phyloP scores from a whole-genome alignment of 2,888 invertebrate species.

The Peribatodes rhomboidaria region DNA sequence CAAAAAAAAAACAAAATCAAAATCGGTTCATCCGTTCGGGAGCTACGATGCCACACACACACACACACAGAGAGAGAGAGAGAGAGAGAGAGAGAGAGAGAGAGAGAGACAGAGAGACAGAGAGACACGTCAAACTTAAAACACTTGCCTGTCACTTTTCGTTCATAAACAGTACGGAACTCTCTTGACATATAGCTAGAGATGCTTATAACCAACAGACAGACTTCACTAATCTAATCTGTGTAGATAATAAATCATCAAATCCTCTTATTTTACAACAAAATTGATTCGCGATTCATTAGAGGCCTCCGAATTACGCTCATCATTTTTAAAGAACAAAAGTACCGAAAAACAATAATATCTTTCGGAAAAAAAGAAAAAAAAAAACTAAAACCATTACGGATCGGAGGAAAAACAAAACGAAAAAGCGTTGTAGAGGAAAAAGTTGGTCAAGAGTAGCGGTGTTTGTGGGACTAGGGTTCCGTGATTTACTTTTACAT shows the following conservation, averaged over 20 bases:
- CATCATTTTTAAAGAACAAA: slow-evolving; percentile 45
- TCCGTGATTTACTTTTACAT: slow-evolving; percentile 19
- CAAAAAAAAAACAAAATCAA: too few species aligned
- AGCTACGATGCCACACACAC: too few species aligned
- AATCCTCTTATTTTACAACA: slow-evolving; percentile 28
- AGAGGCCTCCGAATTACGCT: slow-evolving; percentile 53
- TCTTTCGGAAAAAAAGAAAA: slow-evolving; percentile 43
- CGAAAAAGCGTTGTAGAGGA: slow-evolving; percentile 38
- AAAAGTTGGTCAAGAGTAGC: slow-evolving; percentile 37
- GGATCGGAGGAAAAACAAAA: slow-evolving; percentile 37
- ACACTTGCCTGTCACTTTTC: too few species aligned
- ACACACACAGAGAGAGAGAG: too few species aligned
- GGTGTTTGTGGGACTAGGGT: slow-evolving; percentile 1
- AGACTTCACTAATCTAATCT: slow-evolving; percentile 7
- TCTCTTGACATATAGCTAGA: too few species aligned
- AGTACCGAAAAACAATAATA: slow-evolving; percentile 52
- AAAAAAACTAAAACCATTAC: slow-evolving; percentile 49
- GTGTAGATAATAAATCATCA: slow-evolving; percentile 32
- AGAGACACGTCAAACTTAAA: too few species aligned
- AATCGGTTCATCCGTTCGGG: too few species aligned
- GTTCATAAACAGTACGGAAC: too few species aligned
- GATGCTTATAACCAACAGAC: background rate
- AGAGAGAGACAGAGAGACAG: too few species aligned
- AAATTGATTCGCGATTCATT: slow-evolving; percentile 53
- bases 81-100: too few species aligned